Conservation (phyloP, 2,113 vertebrate species). For the Neotoma lepida region DNA sequence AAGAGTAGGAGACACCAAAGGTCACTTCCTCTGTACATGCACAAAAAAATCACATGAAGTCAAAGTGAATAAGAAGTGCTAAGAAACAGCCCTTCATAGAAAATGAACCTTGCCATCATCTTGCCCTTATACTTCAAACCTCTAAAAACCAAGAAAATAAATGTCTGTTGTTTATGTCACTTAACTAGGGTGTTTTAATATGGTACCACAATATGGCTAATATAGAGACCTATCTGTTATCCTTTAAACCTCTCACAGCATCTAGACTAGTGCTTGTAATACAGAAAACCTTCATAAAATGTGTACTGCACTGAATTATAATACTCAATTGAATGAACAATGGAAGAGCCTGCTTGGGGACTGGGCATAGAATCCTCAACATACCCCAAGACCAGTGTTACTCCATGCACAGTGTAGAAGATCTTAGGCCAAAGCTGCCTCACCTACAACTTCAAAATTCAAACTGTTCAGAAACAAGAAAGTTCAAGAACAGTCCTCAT, state of each 20-base stretch:
- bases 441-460: neutral
- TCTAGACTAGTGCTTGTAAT: neutral
- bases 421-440: neutral
- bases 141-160: slow-evolving; percentile 5
- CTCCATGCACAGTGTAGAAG: rapidly evolving
- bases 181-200: neutral
- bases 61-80: neutral
- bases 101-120: neutral
- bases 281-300: neutral
- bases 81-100: neutral
- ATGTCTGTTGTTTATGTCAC: neutral
- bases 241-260: neutral
- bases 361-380: neutral
- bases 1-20: neutral
- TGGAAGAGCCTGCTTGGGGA: rapidly evolving
- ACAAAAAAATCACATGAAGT: neutral
- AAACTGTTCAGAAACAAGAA: neutral
- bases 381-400: neutral
- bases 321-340: neutral
- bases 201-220: neutral
- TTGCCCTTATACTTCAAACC: neutral
- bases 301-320: neutral
- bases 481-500: neutral
- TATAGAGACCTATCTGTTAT: neutral
- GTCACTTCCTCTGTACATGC: neutral